phyloP scores from a whole-genome alignment of 2,888 invertebrate species.

The Cerastis rubricosa region DNA sequence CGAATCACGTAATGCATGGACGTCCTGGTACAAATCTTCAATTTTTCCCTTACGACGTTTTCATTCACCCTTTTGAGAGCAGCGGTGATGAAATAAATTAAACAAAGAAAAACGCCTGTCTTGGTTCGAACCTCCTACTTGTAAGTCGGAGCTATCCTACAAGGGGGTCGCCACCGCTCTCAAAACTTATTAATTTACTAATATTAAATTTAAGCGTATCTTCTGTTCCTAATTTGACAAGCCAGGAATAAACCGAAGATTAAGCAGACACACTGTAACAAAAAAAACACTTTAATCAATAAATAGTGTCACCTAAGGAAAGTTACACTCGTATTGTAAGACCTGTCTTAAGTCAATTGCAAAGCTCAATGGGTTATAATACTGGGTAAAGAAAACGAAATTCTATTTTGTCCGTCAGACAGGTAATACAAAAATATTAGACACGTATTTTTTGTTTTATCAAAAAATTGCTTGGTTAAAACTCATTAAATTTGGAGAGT shows the following conservation, averaged over 20 bases:
- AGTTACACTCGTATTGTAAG: too few relatives aligned
- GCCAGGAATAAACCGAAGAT: constrained; percentile 42
- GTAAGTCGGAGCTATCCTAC: background rate
- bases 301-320: background rate
- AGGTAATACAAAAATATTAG: too few relatives aligned
- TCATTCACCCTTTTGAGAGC: background rate
- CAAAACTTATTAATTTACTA: background rate
- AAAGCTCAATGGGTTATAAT: too few relatives aligned
- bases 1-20: too few relatives aligned
- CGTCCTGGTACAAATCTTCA: background rate
- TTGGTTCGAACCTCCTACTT: background rate
- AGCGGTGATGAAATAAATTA: background rate
- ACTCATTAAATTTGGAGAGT: too few relatives aligned
- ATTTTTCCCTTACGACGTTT: background rate
- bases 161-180: background rate
- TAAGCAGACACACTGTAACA: constrained; percentile 56
- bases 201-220: constrained; percentile 20
- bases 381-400: too few relatives aligned
- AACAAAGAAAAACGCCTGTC: background rate
- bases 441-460: too few relatives aligned
- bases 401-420: too few relatives aligned
- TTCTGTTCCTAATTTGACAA: constrained; percentile 42
- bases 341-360: too few relatives aligned
- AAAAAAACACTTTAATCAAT: background rate
- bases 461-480: too few relatives aligned